Conservation (phyloP, 2,888 invertebrate genomes). For the Caenorhabditis panamensis region DNA sequence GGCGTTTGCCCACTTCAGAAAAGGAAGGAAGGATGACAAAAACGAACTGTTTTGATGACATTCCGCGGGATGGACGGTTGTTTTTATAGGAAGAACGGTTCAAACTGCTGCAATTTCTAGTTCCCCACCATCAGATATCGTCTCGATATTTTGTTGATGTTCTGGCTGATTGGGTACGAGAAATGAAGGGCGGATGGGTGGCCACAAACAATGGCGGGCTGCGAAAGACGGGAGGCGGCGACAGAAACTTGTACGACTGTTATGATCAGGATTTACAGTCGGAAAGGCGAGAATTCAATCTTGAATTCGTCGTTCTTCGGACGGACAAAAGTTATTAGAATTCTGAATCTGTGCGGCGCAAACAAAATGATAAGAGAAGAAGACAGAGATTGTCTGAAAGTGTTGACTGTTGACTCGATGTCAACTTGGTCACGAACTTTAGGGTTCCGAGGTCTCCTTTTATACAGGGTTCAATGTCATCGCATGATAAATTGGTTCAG, state of each 20-base stretch:
- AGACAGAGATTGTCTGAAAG: slow-evolving; percentile 16
- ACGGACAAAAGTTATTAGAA: background rate
- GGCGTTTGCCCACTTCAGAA: too few relatives aligned
- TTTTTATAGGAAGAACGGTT: slow-evolving; percentile 41
- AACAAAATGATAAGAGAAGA: slow-evolving; percentile 2
- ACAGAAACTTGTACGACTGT: slow-evolving; percentile 35
- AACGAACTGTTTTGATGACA: slow-evolving; percentile 23
- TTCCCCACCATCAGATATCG: slow-evolving; percentile 51
- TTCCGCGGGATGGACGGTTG: slow-evolving; percentile 8
- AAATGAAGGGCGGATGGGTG: background rate
- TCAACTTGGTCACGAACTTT: slow-evolving; percentile 17
- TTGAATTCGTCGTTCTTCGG: background rate
- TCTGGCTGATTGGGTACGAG: slow-evolving; percentile 50
- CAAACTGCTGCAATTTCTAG: slow-evolving; percentile 49
- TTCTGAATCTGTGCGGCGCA: too few relatives aligned
- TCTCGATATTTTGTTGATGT: slow-evolving; percentile 26
- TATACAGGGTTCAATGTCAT: slow-evolving; percentile 41
- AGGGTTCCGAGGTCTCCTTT: slow-evolving; percentile 16
- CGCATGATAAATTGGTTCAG: slow-evolving; percentile 52
- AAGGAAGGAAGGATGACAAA: background rate
- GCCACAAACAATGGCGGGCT: slow-evolving; percentile 16
- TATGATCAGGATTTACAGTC: slow-evolving; percentile 27
- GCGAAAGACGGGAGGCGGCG: background rate
- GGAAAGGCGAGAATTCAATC: background rate
- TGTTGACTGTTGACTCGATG: slow-evolving; percentile 16